Evolutionary conservation across 2,113 vertebrate species (phyloP).

Genomic region (Apteryx owenii): DNA sequence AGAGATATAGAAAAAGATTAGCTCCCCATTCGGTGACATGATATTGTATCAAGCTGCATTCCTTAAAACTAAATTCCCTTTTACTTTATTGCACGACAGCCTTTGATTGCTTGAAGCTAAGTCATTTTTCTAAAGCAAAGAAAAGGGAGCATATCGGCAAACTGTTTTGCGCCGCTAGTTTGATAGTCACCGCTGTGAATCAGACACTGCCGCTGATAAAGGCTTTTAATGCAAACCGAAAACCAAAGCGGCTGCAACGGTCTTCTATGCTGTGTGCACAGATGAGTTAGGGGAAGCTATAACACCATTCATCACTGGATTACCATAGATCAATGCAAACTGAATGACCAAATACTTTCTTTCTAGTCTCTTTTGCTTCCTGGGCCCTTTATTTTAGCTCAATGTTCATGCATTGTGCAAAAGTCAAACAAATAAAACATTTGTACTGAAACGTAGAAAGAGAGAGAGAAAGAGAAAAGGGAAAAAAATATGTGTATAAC

Average conservation of each 20-base stretch:
- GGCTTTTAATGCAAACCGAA: neutral
- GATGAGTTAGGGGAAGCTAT: neutral
- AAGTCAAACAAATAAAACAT: neutral
- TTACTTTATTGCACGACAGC: neutral
- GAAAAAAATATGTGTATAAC: neutral
- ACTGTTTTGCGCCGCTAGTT: neutral
- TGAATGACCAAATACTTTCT: neutral
- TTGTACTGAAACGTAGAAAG: neutral
- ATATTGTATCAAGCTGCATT: neutral
- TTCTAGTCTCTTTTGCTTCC: neutral
- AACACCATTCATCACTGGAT: neutral
- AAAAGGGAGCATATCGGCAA: neutral
- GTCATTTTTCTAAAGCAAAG: neutral
- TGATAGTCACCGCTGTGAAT: neutral
- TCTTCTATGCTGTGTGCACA: fast-evolving
- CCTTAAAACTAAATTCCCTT: neutral
- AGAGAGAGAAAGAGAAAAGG: neutral
- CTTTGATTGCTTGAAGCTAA: neutral
- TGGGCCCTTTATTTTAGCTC: neutral
- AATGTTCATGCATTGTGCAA: fast-evolving
- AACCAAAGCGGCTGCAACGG: fast-evolving
- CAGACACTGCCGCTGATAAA: neutral
- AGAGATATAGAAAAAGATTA: neutral
- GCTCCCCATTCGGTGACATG: neutral
- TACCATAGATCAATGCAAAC: neutral